These are phyloP conservation scores for Baccha elongata DNA, from an alignment of 2,888 invertebrate species.

Conservation along the genomic window DNA sequence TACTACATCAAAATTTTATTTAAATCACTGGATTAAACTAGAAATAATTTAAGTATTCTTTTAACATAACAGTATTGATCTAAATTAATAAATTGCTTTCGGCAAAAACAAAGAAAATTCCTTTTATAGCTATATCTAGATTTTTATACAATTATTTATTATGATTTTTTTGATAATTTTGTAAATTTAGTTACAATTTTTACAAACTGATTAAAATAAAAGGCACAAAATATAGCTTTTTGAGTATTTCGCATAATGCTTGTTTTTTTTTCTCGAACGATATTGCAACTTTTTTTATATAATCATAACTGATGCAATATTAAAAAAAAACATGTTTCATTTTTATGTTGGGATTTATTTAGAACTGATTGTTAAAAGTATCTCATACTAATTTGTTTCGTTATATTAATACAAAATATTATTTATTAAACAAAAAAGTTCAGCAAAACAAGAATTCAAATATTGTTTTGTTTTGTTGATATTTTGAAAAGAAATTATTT, in stretches of 20 bases:
- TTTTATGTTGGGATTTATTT: too few species aligned
- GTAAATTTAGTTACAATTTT: slow-evolving; percentile 40
- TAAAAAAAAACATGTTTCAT: neutral
- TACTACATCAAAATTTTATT: slow-evolving; percentile 44
- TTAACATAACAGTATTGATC: slow-evolving; percentile 1
- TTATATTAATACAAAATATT: too few species aligned
- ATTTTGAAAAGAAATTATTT: too few species aligned
- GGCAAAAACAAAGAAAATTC: slow-evolving; percentile 51
- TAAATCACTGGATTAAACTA: slow-evolving; percentile 55
- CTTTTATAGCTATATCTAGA: neutral
- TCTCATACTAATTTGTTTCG: too few species aligned
- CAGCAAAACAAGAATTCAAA: too few species aligned
- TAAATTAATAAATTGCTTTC: slow-evolving; percentile 54
- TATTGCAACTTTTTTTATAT: too few species aligned
- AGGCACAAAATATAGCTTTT: slow-evolving; percentile 74
- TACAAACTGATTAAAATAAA: slow-evolving; percentile 70
- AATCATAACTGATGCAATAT: too few species aligned
- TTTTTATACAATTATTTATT: too few species aligned
- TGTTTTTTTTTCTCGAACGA: slow-evolving; percentile 54
- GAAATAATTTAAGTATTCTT: slow-evolving; percentile 31
- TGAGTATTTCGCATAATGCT: slow-evolving; percentile 70
- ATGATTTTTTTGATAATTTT: slow-evolving; percentile 12
- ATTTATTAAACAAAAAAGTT: too few species aligned
- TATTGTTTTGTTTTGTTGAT: too few species aligned
- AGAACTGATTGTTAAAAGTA: too few species aligned